phyloP scores from a whole-genome alignment of 1,140 invertebrate genomes.

The Saccostrea echinata region DNA sequence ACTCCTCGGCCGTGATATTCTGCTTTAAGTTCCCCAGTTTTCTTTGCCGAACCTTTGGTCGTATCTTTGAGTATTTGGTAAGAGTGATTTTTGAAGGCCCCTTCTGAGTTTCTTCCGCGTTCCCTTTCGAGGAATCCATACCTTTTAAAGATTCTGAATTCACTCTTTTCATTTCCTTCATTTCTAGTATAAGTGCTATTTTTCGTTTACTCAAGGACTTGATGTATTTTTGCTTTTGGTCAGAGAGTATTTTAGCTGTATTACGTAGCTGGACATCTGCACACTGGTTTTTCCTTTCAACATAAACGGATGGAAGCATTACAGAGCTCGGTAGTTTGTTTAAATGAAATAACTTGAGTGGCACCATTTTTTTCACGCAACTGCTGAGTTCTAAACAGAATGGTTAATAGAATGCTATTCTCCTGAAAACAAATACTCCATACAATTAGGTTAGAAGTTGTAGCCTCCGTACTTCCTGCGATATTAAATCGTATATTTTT shows the following conservation, averaged over 20 bases:
- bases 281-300: neutral
- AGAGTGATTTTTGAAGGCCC: neutral
- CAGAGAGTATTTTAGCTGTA: neutral
- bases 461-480: neutral
- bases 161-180: conserved; percentile 24
- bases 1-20: neutral
- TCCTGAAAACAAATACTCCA: neutral
- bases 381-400: too few species aligned
- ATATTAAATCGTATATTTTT: too few species aligned
- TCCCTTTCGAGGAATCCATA: neutral
- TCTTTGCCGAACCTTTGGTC: neutral
- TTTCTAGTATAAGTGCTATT: neutral
- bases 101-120: neutral
- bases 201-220: conserved; percentile 21
- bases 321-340: neutral
- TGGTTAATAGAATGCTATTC: too few species aligned
- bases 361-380: neutral
- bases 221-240: conserved; percentile 28
- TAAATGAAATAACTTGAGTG: neutral
- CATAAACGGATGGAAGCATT: neutral
- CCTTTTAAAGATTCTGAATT: neutral
- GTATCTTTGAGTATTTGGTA: conserved; percentile 11
- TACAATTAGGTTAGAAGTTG: neutral
- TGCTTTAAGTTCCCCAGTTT: neutral
- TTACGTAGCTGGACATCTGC: neutral